phyloP scores from a whole-genome alignment of 2,797 vertebrate species.

The Phoeniculus purpureus region DNA sequence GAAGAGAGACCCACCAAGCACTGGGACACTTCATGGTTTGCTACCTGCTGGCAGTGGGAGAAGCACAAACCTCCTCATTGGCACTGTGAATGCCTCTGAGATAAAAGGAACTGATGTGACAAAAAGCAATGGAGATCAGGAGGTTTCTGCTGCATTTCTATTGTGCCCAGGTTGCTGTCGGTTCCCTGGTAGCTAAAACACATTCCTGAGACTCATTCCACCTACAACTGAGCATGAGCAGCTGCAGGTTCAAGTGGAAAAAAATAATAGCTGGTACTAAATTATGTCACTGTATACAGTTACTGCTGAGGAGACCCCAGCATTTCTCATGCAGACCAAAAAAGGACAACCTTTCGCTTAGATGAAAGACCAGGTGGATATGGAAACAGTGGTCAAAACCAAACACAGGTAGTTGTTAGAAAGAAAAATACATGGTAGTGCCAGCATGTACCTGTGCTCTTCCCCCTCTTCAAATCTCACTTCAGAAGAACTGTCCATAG shows the following conservation, averaged over 20 bases:
- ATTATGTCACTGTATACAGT: background rate
- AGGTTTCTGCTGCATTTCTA: background rate
- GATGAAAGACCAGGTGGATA: background rate
- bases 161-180: background rate
- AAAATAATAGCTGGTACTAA: background rate
- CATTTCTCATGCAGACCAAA: background rate
- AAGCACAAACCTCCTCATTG: background rate
- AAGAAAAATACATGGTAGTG: background rate
- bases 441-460: background rate
- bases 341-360: background rate
- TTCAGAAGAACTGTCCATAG: background rate
- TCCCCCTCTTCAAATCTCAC: background rate
- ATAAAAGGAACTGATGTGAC: background rate
- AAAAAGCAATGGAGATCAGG: background rate
- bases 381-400: background rate
- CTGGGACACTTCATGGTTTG: accelerated
- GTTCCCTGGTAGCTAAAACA: background rate
- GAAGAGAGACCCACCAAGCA: background rate
- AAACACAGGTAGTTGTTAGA: background rate
- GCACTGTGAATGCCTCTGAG: accelerated
- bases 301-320: background rate
- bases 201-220: accelerated
- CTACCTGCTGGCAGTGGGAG: accelerated
- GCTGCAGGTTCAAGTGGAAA: background rate
- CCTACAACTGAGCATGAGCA: background rate